Conservation (phyloP, 2,113 vertebrate genomes). For the Varanus salvator region DNA sequence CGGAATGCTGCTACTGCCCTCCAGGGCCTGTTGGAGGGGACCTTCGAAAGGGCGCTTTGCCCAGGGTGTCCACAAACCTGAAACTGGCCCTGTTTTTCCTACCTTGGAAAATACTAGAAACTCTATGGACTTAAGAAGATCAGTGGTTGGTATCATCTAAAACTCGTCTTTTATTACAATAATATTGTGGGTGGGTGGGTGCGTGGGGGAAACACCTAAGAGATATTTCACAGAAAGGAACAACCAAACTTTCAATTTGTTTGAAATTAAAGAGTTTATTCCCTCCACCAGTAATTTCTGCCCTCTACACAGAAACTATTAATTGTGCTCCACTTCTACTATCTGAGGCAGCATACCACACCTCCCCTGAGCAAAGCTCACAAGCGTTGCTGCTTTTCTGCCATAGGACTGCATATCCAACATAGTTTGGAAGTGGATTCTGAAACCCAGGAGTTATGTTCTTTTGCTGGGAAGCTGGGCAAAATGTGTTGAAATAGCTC, state of each 20-base stretch:
- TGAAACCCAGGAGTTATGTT: slow-evolving; percentile 4
- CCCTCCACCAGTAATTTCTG: neutral
- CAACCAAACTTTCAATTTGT: neutral
- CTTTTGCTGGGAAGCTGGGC: slow-evolving; percentile 1
- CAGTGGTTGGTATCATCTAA: too few relatives aligned
- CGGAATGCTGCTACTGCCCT: too few relatives aligned
- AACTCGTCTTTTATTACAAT: neutral
- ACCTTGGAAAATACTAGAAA: neutral
- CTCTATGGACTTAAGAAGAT: neutral
- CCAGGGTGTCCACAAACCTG: too few relatives aligned
- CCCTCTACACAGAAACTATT: neutral
- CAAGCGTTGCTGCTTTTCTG: neutral
- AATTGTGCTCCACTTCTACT: neutral
- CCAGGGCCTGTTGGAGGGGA: too few relatives aligned
- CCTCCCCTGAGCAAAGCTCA: neutral
- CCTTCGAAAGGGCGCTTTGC: too few relatives aligned
- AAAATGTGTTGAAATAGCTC: slow-evolving; percentile 35
- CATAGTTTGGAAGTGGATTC: slow-evolving; percentile 29
- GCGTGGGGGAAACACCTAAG: neutral
- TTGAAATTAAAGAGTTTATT: neutral
- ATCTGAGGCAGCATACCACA: neutral
- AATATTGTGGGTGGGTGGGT: neutral
- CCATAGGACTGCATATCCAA: neutral
- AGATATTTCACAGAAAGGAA: neutral
- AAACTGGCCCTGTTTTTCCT: neutral